phyloP scores from a whole-genome alignment of 2,888 invertebrate species.

The Thymelicus acteon region DNA sequence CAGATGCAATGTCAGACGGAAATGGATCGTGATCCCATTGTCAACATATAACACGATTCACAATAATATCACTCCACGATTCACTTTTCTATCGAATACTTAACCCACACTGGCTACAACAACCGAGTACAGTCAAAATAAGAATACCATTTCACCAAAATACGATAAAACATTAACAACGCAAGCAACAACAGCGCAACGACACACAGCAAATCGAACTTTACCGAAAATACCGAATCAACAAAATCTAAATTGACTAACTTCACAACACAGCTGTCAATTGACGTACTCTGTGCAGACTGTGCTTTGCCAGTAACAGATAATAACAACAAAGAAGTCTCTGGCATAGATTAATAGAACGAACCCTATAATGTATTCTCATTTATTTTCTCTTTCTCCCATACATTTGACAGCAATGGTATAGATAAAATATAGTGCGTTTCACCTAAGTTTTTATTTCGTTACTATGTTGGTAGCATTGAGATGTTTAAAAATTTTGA shows the following conservation, averaged over 20 bases:
- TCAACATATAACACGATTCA: conserved; percentile 39
- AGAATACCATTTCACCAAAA: conserved; percentile 50
- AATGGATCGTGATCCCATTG: conserved; percentile 57
- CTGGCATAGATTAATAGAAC: no score
- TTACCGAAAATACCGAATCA: background rate
- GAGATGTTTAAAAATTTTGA: no score
- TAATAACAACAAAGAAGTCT: no score
- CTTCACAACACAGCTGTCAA: conserved; percentile 1
- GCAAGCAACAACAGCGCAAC: conserved; percentile 45
- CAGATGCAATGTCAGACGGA: conserved; percentile 68
- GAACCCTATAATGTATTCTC: no score
- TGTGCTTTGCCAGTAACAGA: no score
- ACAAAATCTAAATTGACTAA: conserved; percentile 4
- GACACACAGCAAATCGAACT: conserved; percentile 29
- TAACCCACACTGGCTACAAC: conserved; percentile 20
- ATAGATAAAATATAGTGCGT: no score
- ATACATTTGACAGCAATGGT: no score
- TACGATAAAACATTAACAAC: conserved; percentile 46
- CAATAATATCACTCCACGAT: conserved; percentile 15
- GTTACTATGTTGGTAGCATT: no score
- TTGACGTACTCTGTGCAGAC: no score
- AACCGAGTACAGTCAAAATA: conserved; percentile 33
- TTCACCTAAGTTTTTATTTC: no score
- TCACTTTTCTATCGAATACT: background rate
- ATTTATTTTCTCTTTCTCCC: no score